Conservation (phyloP, 2,888 invertebrate species). For the Trachelus troglodyta region DNA sequence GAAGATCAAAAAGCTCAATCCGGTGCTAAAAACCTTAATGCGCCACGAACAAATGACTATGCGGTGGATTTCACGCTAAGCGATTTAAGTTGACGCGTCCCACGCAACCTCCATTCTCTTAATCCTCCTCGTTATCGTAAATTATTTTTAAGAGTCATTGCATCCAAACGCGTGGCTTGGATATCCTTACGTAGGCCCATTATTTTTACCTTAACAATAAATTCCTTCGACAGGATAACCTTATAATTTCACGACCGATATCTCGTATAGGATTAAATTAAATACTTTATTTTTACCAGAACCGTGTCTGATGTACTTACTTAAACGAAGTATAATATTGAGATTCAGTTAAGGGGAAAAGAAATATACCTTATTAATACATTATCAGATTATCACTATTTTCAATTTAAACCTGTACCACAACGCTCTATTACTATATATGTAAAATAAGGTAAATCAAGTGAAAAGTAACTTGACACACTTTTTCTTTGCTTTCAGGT, state of each 20-base stretch:
- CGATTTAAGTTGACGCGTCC: neutral
- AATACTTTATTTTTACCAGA: neutral
- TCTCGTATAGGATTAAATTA: neutral
- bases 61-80: neutral
- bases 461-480: neutral
- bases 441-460: neutral
- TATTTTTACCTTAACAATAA: slow-evolving; percentile 37
- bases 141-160: slow-evolving; percentile 44
- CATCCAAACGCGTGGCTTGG: slow-evolving; percentile 26
- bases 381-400: slow-evolving; percentile 1
- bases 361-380: neutral
- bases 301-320: neutral
- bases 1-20: slow-evolving; percentile 3
- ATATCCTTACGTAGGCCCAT: slow-evolving; percentile 4
- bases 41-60: neutral
- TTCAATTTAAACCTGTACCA: neutral
- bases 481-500: slow-evolving; percentile 32
- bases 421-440: neutral
- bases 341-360: neutral
- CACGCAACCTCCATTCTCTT: slow-evolving; percentile 21
- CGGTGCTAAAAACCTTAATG: neutral
- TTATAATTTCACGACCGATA: neutral
- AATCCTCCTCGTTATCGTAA: slow-evolving; percentile 36
- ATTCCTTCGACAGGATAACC: slow-evolving; percentile 13
- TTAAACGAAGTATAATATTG: neutral